Conservation (phyloP, 2,113 vertebrate species). For the Ctenodactylus gundi region DNA sequence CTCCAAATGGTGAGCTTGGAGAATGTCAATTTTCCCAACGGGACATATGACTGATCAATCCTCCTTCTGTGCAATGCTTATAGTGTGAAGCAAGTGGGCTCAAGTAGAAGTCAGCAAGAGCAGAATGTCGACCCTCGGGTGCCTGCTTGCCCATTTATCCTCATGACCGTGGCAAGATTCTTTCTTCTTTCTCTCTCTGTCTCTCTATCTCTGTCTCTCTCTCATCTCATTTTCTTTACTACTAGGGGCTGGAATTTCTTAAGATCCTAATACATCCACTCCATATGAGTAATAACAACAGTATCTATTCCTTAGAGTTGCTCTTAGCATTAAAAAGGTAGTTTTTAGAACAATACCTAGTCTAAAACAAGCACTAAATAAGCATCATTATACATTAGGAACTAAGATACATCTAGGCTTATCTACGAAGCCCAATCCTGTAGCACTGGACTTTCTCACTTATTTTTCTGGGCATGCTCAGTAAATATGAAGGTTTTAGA, state of each 20-base stretch:
- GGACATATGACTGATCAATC: neutral
- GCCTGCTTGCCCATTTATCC: neutral
- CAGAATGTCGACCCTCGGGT: neutral
- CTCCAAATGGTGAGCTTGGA: neutral
- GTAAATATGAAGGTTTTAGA: neutral
- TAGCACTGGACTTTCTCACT: neutral
- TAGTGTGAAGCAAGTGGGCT: neutral
- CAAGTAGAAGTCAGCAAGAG: neutral
- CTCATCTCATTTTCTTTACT: no score
- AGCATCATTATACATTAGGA: neutral
- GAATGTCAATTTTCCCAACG: neutral
- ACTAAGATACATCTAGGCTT: slow-evolving; percentile 14
- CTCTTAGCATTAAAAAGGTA: neutral
- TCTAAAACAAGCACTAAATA: neutral
- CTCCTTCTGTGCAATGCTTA: neutral
- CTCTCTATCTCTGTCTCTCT: neutral
- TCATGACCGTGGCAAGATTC: neutral
- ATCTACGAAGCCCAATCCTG: neutral
- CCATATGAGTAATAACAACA: neutral
- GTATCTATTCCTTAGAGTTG: neutral
- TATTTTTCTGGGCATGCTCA: neutral
- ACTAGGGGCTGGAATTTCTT: neutral
- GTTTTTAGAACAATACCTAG: neutral
- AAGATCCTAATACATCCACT: neutral
- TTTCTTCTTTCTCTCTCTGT: neutral